Conservation (phyloP, 2,113 vertebrate genomes). For the Smithornis capensis region DNA sequence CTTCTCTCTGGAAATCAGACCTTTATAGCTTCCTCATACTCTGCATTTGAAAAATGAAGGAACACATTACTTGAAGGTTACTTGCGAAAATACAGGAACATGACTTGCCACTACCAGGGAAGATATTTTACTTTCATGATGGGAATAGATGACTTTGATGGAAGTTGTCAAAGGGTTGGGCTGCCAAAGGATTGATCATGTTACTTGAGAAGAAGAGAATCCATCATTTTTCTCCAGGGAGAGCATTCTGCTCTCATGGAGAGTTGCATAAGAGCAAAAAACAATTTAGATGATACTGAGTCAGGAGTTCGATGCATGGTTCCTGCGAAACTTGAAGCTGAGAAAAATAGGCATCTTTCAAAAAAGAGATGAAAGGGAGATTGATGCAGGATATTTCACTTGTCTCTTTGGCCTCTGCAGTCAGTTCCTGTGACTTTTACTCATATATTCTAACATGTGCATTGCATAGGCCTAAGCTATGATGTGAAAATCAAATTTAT, state of each 20-base stretch:
- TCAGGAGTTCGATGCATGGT: not conserved
- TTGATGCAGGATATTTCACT: not conserved
- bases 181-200: not conserved
- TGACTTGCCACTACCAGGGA: not conserved
- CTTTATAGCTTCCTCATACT: not conserved
- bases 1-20: not conserved
- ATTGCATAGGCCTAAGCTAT: not conserved
- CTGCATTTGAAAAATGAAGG: not conserved
- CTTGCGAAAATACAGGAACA: not conserved
- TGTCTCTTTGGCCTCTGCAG: not conserved
- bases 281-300: not conserved
- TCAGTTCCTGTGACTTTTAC: not conserved
- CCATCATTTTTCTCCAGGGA: not conserved
- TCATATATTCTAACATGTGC: accelerated
- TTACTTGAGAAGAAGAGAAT: not conserved
- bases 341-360: not conserved
- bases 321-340: not conserved
- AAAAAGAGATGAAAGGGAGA: not conserved
- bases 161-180: not conserved
- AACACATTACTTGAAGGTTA: not conserved
- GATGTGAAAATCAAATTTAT: not conserved
- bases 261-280: not conserved
- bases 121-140: not conserved
- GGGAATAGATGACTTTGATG: not conserved
- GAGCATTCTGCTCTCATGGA: not conserved